phyloP scores from a whole-genome alignment of 1,140 invertebrate species.

The Drosophila neocordata region DNA sequence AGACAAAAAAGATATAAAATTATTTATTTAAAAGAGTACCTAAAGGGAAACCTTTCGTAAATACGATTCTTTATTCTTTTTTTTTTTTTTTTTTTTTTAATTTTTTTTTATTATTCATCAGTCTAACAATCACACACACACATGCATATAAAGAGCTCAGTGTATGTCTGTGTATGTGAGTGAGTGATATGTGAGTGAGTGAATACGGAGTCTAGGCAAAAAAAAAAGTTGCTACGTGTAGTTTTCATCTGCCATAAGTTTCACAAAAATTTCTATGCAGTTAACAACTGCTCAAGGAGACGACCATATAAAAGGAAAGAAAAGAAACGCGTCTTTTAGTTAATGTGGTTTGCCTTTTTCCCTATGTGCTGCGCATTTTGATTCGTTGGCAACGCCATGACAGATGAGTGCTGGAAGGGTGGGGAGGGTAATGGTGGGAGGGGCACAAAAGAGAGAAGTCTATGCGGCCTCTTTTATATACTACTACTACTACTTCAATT shows the following conservation, averaged over 20 bases:
- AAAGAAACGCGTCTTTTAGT: neutral
- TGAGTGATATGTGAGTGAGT: conserved; percentile 51
- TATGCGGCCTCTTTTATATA: neutral
- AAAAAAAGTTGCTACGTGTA: conserved; percentile 78
- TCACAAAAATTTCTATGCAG: conserved; percentile 18
- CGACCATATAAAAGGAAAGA: neutral
- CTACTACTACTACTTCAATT: conserved; percentile 24
- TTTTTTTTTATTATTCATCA: neutral
- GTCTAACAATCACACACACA: neutral
- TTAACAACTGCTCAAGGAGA: neutral
- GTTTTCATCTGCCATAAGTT: conserved; percentile 56
- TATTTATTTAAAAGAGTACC: neutral
- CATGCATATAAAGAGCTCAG: conserved; percentile 41
- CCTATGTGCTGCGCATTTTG: conserved; percentile 34
- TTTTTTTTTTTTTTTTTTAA: neutral
- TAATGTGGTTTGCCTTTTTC: conserved; percentile 6
- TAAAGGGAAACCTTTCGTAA: neutral
- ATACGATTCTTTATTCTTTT: neutral
- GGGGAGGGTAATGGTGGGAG: neutral
- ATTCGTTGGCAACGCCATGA: conserved; percentile 42
- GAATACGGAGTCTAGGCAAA: conserved; percentile 50
- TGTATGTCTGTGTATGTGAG: conserved; percentile 23
- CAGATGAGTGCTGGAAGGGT: neutral
- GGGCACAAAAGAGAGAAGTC: conserved; percentile 1
- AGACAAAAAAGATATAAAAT: neutral